These are phyloP conservation scores for Eidolon dupreanum DNA, from an alignment of 2,797 vertebrate species.

Conservation along the genomic window DNA sequence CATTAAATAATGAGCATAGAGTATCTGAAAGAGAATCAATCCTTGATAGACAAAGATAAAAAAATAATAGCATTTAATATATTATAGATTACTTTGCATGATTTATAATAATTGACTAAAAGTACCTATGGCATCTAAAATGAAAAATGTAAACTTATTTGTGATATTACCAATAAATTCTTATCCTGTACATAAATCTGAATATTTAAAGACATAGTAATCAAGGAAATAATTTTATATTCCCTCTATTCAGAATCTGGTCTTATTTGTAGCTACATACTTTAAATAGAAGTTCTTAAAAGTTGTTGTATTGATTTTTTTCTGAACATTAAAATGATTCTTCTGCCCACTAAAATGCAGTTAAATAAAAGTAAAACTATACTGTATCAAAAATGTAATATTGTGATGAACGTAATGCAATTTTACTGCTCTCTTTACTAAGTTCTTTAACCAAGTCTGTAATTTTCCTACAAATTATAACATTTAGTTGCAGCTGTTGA, in stretches of 20 bases:
- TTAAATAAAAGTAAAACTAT: background rate
- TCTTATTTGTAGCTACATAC: background rate
- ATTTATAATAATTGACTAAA: background rate
- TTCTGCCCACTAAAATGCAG: background rate
- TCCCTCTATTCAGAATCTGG: background rate
- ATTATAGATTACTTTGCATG: background rate
- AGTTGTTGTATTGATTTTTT: background rate
- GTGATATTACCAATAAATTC: background rate
- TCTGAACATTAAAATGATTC: background rate
- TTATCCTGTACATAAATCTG: slow-evolving; percentile 17
- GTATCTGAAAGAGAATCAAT: background rate
- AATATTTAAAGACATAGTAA: background rate
- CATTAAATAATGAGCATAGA: background rate
- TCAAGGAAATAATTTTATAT: background rate
- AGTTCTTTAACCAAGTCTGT: background rate
- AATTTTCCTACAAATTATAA: background rate
- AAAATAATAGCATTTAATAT: background rate
- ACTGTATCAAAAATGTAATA: background rate
- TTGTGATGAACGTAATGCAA: background rate
- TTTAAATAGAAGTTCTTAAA: slow-evolving; percentile 12
- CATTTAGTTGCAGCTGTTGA: background rate
- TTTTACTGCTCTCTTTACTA: background rate
- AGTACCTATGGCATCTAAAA: background rate
- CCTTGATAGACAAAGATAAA: background rate
- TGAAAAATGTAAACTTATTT: background rate